Evolutionary conservation across 1,140 invertebrate genomes (phyloP), one percentile per base, ranked within the genome.

Genomic region (Drosophila rhopaloa): DNA sequence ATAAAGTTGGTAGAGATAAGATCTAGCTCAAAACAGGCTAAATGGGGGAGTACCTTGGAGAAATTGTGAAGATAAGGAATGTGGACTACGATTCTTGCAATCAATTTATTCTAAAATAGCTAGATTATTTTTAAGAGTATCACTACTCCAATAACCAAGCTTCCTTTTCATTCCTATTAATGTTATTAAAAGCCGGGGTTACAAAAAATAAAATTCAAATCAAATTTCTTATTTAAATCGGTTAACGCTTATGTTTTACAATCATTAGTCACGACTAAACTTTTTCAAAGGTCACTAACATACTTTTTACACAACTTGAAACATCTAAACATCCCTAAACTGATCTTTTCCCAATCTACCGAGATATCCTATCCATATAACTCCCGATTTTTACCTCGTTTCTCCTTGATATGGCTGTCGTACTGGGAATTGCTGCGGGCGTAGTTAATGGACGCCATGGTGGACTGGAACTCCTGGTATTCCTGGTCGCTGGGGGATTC

Each of bases 331-430:
- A n/a, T n/a, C n/a, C 14, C 14, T 16, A 7, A 14, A 14, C 41
- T n/a, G 1, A 41, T 41, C 5, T 11, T 24, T 13, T 47, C 19
- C 44, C 3, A 24, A 24, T 1, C 7, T 6, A 24, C 4, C 14
- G 5, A 3, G 9, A 4, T 14, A n/a, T 29, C n/a, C 27, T 13
- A 32, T 10, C 10, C 6, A 4, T 29, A 1, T 7, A 27, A 2
- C 1, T 19, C 2, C 32, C 1, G 6, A 48, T 29, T 14, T 72
- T 91, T 95, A 97, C 97, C 96, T 97, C 95, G 95, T 83, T 97
- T 96, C 93, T 96, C 94, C 67, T 95, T 95, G 91, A 97, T 97
- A 93, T 97, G 96, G n/a, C 95, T 95, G 91, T 97, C 97, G 92
- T 96, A 97, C 91, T 97, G 95, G 76, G 95, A 96, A 91, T 95